Evolutionary conservation across 2,113 vertebrate genomes (phyloP), one percentile per base, ranked within the genome.

Genomic region (Cinclus mexicanus): DNA sequence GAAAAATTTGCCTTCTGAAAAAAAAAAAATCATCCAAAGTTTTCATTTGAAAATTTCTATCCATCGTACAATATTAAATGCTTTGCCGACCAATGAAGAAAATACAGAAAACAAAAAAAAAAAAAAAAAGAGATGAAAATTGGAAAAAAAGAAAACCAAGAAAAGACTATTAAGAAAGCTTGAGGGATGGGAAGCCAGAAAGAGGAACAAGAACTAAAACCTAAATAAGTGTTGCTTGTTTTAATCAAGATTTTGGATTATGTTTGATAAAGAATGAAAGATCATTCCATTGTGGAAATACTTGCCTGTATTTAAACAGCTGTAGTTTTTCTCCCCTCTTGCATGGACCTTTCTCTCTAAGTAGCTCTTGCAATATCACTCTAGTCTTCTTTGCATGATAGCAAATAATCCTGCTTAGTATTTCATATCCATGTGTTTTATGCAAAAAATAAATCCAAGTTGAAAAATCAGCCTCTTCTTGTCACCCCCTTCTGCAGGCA

Each of bases 41-140:
- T 56, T 82, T 68, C 11, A 70, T 18, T 52, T 44, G 14, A 84
- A 87, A 77, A 39, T 50, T 70, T 85, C 19, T 8, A 52, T 68
- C 8, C 3, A 20, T 67, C 64, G 9, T 41, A 74, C 2, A 2
- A 23, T 39, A 83, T 3, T 41, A 19, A 60, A 29, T 55, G 33
- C 7, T 83, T 65, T 68, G 9, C 7, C 2, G 0, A 56, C 1
- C 35, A 85, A 22, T 31, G 2, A 35, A 37, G 50, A 42, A 52
- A 35, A 25, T 3, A 25, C 5, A 2, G 2, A 22, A 15, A 33
- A 41, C 4, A 41, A 18, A 11, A 3, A 16, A 18, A 12, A 35
- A 26, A n/a, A 18, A 29, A 10, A 14, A n/a, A n/a, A n/a, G n/a
- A n/a, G 0, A 44, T 3, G 4, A 39, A 22, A 14, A 33, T 46